Evolutionary conservation across 2,888 invertebrate genomes (phyloP), one percentile per base, ranked within the genome.

Genomic region (Spicauda simplicius): DNA sequence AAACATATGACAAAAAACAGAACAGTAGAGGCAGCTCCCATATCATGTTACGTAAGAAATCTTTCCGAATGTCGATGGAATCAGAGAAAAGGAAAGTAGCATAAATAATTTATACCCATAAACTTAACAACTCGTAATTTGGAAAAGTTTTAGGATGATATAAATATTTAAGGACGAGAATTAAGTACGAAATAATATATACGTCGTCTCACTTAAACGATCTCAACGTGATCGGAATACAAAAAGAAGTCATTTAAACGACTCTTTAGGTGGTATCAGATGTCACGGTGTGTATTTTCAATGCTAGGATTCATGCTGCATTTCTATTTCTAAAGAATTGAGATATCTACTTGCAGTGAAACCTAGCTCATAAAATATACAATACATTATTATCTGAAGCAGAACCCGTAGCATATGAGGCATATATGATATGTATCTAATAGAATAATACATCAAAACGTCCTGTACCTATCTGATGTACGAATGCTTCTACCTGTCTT

Each of bases 381-480:
- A 73, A 75, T 33, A 41, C 74, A 76, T 71, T 78, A 74, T 76
- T 78, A 80, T 81, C 76, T 73, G 63, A 72, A 74, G 72, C 74
- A 71, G 70, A 72, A 69, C 73, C 74, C 76, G 74, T 77, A 77
- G 81, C 82, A 79, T 77, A 81, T 77, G 77, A 76, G 76, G 66
- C 71, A 72, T 74, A 75, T 78, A 72, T 73, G 86, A 87, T 87
- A 86, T 77, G 78, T 79, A 86, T 87, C 86, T 82, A 77, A 80
- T 80, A 82, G 77, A 81, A 83, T 80, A 80, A 87, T 86, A 83
- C 80, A 84, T 85, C 84, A 85, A 81, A 85, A 83, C 79, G 80
- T 72, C 80, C 83, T 82, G 80, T 79, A 77, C 75, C 76, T 77
- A 78, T 81, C 77, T 79, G 78, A 81, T 81, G 72, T 74, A 73